These are phyloP conservation scores for Eurytoma californica DNA, from an alignment of 2,888 invertebrate genomes.

Conservation along the genomic window DNA sequence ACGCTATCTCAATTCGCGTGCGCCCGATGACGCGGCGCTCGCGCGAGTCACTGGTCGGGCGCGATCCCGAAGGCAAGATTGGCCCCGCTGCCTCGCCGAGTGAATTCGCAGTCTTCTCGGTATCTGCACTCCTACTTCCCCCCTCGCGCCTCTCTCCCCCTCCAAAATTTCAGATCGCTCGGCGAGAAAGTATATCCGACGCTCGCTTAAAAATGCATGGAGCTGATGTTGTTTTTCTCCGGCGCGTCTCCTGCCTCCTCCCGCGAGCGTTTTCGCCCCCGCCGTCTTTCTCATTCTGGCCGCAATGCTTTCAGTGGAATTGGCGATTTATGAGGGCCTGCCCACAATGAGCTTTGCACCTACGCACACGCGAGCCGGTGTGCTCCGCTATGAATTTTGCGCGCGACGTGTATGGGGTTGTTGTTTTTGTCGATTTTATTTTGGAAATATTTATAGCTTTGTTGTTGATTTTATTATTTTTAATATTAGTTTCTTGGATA, in stretches of 20 bases:
- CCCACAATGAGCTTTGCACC: constrained; percentile 25
- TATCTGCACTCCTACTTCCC: too few relatives aligned
- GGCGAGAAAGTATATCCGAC: background rate
- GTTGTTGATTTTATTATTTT: background rate
- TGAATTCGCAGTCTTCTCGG: constrained; percentile 4
- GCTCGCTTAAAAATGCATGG: background rate
- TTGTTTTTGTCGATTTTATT: background rate
- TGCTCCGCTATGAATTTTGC: constrained; percentile 13
- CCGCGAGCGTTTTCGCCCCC: background rate
- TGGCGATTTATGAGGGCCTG: constrained; percentile 48
- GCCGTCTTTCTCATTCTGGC: constrained; percentile 15
- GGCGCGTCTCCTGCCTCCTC: background rate
- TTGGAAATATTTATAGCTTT: too few relatives aligned
- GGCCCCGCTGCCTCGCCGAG: background rate
- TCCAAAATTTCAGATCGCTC: background rate
- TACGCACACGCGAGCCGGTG: background rate
- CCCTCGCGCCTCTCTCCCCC: too few relatives aligned
- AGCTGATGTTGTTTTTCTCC: background rate
- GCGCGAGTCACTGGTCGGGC: background rate
- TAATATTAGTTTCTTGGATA: too few relatives aligned
- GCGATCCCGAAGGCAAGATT: constrained; percentile 16
- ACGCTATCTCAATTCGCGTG: constrained; percentile 34
- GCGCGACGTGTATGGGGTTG: constrained; percentile 11
- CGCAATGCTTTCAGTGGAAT: constrained; percentile 48
- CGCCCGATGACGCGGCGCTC: constrained; percentile 1